These are phyloP conservation scores for Dendrolimus kikuchii DNA, from an alignment of 1,140 invertebrate species.

Conservation along the genomic window DNA sequence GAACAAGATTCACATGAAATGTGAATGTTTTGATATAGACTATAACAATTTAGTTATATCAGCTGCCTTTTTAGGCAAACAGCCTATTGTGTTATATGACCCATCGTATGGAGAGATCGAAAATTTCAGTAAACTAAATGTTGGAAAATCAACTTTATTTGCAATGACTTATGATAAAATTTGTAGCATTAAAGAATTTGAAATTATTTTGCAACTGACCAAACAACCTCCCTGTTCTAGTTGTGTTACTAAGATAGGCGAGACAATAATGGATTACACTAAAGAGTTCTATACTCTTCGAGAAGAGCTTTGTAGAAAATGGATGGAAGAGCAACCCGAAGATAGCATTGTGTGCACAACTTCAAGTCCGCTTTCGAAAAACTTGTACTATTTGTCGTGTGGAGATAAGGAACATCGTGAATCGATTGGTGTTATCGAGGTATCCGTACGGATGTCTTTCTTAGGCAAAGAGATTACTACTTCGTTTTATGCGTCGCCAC, in stretches of 20 bases:
- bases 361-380: slow-evolving; percentile 49
- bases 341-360: slow-evolving; percentile 60
- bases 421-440: slow-evolving; percentile 55
- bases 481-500: slow-evolving; percentile 41
- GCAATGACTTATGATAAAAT: slow-evolving; percentile 67
- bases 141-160: slow-evolving; percentile 56
- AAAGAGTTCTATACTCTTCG: slow-evolving; percentile 40
- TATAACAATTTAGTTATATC: slow-evolving; percentile 53
- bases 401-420: slow-evolving; percentile 38
- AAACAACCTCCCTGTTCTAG: slow-evolving; percentile 54
- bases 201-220: slow-evolving; percentile 38
- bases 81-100: slow-evolving; percentile 54
- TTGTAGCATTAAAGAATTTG: slow-evolving; percentile 49
- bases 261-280: slow-evolving; percentile 50
- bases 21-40: slow-evolving; percentile 58
- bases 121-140: slow-evolving; percentile 47
- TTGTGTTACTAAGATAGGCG: slow-evolving; percentile 51
- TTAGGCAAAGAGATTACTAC: slow-evolving; percentile 62
- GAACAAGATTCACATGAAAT: slow-evolving; percentile 64
- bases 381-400: slow-evolving; percentile 50
- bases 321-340: slow-evolving; percentile 44
- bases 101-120: slow-evolving; percentile 46
- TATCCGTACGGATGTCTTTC: slow-evolving; percentile 54
- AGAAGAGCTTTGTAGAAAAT: slow-evolving; percentile 55
- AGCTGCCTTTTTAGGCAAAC: slow-evolving; percentile 51